Evolutionary conservation across 2,888 invertebrate species (phyloP), one percentile per base, ranked within the genome.

Genomic region (Lasioglossum figueresi): DNA sequence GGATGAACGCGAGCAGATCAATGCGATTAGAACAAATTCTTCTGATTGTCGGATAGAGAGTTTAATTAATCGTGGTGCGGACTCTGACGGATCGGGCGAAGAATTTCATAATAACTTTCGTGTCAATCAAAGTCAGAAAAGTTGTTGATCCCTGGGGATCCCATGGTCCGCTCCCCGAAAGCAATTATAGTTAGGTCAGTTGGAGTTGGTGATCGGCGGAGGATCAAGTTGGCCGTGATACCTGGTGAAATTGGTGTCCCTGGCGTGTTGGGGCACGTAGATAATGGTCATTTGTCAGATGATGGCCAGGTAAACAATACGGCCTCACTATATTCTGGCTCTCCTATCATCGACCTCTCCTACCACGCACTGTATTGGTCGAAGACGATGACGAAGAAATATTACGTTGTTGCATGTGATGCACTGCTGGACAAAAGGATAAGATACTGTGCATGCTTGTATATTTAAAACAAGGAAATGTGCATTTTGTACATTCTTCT

Each of bases 201-300:
- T 10, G 34, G 66, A 45, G n/a, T 40, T 78, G 16, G 27, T 10
- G 52, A 68, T 68, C 68, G 68, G 6, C 4, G 34, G 37, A 68
- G 23, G 68, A 40, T 68, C n/a, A 23, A 23, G 19, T 34, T 34
- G 8, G 8, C 19, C 19, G 66, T 16, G 71, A 43, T 16, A 31
- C 40, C 19, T 40, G 59, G 4, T 48, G 52, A 79, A 79, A 73
- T 79, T 80, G 45, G 70, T 75, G 73, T 79, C 43, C 37, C 34
- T 34, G 73, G 43, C 31, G 31, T 43, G 76, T 40, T 31, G n/a
- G 19, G 31, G 43, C 5, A 48, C 48, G 19, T 19, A 48, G 19
- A 19, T 48, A 48, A 16, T 40, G 40, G 10, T 10, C 40, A 1
- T 40, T 40, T 40, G 40, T 40, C 40, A 40, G 40, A 8, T 40